Evolutionary conservation across 2,113 vertebrate species (phyloP).

Genomic region (Tricholaema leucomelas): DNA sequence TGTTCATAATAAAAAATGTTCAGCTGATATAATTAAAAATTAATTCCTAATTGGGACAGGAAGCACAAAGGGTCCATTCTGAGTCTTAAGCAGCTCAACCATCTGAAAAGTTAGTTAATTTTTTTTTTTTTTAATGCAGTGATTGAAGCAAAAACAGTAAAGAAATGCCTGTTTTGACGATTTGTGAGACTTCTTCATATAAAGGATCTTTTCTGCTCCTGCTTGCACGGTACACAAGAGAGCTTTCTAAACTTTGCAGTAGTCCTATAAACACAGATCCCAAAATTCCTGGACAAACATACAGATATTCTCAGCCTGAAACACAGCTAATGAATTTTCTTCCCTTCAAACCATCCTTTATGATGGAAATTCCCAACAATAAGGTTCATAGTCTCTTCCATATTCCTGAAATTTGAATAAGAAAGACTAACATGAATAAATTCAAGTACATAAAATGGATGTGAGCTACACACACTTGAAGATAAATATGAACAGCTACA

Average conservation of each 20-base stretch:
- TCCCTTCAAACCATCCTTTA: background rate
- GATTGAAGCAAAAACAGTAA: constrained; percentile 42
- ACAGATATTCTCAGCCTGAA: background rate
- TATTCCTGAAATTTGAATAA: background rate
- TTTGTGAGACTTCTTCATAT: constrained; percentile 25
- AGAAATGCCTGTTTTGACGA: constrained; percentile 40
- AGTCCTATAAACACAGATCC: background rate
- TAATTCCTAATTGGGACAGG: constrained; percentile 59
- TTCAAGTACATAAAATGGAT: background rate
- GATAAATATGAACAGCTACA: background rate
- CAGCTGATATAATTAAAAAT: constrained; percentile 61
- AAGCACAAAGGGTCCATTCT: constrained; percentile 66
- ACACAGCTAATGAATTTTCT: background rate
- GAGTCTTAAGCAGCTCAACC: constrained; percentile 50
- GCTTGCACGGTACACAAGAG: background rate
- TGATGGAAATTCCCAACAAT: background rate
- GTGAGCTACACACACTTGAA: background rate
- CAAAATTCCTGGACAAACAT: background rate
- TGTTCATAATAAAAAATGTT: background rate
- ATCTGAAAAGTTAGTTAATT: constrained; percentile 65
- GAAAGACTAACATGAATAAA: background rate
- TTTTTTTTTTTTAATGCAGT: constrained; percentile 41
- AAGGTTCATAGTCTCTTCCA: background rate
- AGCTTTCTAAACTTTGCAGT: background rate
- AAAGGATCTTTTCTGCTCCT: constrained; percentile 64